phyloP scores from a whole-genome alignment of 2,113 vertebrate species.

The Chloroceryle aenea region DNA sequence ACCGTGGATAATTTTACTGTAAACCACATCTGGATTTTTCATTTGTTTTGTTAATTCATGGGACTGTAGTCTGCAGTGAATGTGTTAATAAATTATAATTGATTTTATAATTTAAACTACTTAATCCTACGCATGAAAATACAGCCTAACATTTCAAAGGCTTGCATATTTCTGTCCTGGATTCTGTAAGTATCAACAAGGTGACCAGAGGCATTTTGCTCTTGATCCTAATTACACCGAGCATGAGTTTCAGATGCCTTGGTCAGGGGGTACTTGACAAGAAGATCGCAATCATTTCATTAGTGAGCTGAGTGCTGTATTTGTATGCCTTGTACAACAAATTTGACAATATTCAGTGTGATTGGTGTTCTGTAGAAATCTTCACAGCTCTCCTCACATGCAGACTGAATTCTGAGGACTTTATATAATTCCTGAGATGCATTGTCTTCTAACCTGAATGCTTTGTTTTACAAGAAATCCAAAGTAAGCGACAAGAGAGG shows the following conservation, averaged over 20 bases:
- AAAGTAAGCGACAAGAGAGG: conserved; percentile 96
- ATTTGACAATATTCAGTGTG: not conserved
- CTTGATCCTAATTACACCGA: not conserved
- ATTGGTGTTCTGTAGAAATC: not conserved
- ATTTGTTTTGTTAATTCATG: not conserved
- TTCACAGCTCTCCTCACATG: not conserved
- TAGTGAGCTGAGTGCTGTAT: not conserved
- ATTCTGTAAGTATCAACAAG: not conserved
- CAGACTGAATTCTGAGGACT: not conserved
- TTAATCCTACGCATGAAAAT: not conserved
- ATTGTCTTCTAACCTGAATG: conserved; percentile 46
- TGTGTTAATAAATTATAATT: not conserved
- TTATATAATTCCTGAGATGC: not conserved
- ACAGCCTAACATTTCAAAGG: not conserved
- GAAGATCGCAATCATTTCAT: not conserved
- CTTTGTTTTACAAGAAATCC: conserved; percentile 88
- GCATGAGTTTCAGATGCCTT: not conserved
- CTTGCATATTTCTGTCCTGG: not conserved
- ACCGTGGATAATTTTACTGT: not conserved
- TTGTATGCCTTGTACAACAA: not conserved
- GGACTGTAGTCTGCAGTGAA: not conserved
- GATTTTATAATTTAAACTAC: not conserved
- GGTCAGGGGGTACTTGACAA: fast-evolving
- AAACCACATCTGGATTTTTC: not conserved
- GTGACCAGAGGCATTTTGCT: not conserved